A percentile compares a stretch with the other conserved stretches of the same genome.
These are phyloP conservation scores for Sciaenops ocellatus DNA, from an alignment of 2,797 vertebrate genomes.

Conservation along the genomic window DNA sequence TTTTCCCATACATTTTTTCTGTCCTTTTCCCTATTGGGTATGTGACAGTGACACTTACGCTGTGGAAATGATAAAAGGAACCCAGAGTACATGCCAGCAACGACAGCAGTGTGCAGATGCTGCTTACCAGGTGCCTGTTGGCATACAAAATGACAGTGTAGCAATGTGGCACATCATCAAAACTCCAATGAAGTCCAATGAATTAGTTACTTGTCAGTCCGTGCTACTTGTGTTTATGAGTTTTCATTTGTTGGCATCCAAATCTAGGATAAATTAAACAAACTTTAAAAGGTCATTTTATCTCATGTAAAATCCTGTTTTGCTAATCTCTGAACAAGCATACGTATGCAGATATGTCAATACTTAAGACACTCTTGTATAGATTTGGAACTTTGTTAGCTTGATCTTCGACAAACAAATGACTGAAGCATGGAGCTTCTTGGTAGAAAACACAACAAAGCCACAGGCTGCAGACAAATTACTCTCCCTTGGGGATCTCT, in stretches of 20 bases:
- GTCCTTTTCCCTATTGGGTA: not conserved
- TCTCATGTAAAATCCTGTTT: not conserved
- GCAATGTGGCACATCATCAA: conserved; percentile 1
- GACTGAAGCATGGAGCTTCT: conserved; percentile 12
- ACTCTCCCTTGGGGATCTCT: conserved; percentile 52
- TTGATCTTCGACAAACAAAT: conserved; percentile 2
- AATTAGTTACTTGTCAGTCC: conserved; percentile 21
- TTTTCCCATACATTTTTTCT: conserved; percentile 16
- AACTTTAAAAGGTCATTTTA: not conserved
- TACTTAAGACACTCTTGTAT: not conserved
- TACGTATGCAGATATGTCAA: not conserved
- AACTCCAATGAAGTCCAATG: not conserved
- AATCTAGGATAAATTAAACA: not conserved
- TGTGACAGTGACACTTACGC: not conserved
- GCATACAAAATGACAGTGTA: not conserved
- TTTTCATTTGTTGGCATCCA: not conserved
- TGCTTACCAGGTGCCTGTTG: conserved; percentile 28
- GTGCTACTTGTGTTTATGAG: not conserved
- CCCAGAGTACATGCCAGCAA: not conserved
- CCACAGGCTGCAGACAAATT: conserved; percentile 46
- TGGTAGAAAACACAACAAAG: conserved; percentile 6
- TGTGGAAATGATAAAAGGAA: conserved; percentile 6
- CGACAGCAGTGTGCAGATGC: conserved; percentile 21
- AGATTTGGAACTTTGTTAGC: conserved; percentile 7
- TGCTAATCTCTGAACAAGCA: not conserved